Conservation (phyloP, 2,797 vertebrate species). For the Sandelia bainsii region DNA sequence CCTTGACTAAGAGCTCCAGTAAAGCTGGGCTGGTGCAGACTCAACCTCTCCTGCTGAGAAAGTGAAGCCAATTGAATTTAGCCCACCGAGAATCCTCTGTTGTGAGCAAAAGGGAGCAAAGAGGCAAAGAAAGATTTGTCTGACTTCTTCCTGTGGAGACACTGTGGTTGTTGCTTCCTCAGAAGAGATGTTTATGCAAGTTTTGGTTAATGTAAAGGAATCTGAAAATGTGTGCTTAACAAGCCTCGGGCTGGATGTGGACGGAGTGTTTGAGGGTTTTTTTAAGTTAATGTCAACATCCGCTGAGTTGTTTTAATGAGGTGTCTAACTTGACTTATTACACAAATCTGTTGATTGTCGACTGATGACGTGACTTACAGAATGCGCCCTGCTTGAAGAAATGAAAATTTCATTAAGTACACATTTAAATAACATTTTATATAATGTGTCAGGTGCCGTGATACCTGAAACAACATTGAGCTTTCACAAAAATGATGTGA, state of each 20-base stretch:
- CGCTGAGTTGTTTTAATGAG: not conserved
- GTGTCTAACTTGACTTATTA: conserved; percentile 5
- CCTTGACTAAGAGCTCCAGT: conserved; percentile 31
- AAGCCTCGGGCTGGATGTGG: conserved; percentile 18
- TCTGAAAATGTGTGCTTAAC: conserved; percentile 26
- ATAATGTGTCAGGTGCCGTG: not conserved
- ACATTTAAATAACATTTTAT: not conserved
- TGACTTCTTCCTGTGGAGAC: conserved; percentile 52
- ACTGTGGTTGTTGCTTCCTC: conserved; percentile 30
- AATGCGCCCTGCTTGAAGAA: not conserved
- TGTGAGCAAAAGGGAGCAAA: conserved; percentile 60
- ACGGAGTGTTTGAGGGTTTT: conserved; percentile 11
- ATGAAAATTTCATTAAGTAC: conserved; percentile 1
- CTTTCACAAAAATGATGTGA: not conserved
- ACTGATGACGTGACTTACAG: not conserved
- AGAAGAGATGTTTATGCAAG: conserved; percentile 3
- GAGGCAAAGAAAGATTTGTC: conserved; percentile 54
- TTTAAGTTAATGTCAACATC: not conserved
- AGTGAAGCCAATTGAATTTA: conserved; percentile 69
- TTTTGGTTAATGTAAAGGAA: conserved; percentile 34
- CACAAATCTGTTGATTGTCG: conserved; percentile 21
- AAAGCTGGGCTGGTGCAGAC: conserved; percentile 24
- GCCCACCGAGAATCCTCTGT: conserved; percentile 52
- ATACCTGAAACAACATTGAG: not conserved
- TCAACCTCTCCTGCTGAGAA: conserved; percentile 41